Conservation (phyloP, 2,113 vertebrate genomes). For the Odocoileus hemionus region DNA sequence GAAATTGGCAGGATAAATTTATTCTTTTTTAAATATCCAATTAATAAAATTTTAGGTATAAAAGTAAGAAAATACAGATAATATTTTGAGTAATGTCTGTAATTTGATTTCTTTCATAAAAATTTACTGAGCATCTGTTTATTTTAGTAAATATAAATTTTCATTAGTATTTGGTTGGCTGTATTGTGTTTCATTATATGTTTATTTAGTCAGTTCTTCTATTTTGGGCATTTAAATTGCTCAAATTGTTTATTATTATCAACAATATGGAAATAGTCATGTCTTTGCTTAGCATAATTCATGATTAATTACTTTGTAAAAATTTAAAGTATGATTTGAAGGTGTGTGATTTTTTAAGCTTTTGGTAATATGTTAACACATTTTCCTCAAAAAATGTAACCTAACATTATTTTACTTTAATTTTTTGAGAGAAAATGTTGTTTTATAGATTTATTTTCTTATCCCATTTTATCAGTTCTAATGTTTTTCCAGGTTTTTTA, state of each 20-base stretch:
- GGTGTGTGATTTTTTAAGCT: not conserved
- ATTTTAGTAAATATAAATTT: not conserved
- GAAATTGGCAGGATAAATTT: not conserved
- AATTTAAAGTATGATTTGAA: not conserved
- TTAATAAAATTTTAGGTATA: not conserved
- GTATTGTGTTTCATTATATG: not conserved
- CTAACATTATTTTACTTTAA: not conserved
- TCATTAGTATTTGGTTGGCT: not conserved
- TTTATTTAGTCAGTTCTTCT: not conserved
- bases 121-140: not conserved
- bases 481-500: not conserved
- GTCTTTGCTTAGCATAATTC: not conserved
- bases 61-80: not conserved
- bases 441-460: slow-evolving; percentile 1
- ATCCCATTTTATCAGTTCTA: not conserved
- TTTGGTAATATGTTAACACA: not conserved
- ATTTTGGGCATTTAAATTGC: not conserved
- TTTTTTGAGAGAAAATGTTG: not conserved
- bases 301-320: not conserved
- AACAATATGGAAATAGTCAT: not conserved
- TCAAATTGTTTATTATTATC: not conserved
- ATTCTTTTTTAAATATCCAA: not conserved
- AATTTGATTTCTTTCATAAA: not conserved
- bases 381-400: not conserved
- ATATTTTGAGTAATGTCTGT: not conserved